These are phyloP conservation scores for Drosophila pallidifrons DNA, from an alignment of 1,140 invertebrate species.

Conservation along the genomic window DNA sequence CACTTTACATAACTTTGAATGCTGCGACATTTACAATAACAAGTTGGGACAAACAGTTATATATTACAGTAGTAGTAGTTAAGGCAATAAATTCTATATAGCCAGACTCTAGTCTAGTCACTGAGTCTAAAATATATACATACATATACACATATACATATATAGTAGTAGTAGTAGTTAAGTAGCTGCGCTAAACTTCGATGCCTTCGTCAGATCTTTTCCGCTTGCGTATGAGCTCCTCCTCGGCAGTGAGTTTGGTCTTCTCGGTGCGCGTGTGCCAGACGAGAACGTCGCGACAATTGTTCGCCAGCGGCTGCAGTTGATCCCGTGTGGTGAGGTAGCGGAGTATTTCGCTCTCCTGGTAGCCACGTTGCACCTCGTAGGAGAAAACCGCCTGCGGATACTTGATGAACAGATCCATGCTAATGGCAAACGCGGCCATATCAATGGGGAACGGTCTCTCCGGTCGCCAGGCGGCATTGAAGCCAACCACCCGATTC, in stretches of 20 bases:
- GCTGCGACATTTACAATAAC: slow-evolving; percentile 1
- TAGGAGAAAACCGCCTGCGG: slow-evolving; percentile 93
- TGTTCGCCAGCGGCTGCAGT: slow-evolving; percentile 95
- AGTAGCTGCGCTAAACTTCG: slow-evolving; percentile 87
- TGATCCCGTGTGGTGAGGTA: slow-evolving; percentile 92
- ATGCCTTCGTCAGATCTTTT: slow-evolving; percentile 88
- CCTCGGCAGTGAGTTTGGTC: slow-evolving; percentile 90
- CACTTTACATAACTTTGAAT: slow-evolving; percentile 9
- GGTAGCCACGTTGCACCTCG: slow-evolving; percentile 92
- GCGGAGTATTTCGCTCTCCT: slow-evolving; percentile 95
- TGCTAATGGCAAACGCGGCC: slow-evolving; percentile 98
- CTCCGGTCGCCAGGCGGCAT: slow-evolving; percentile 93
- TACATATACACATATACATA: too few species aligned
- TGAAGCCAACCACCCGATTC: slow-evolving; percentile 93
- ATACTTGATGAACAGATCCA: slow-evolving; percentile 91
- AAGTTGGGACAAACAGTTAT: background rate
- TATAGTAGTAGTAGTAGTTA: slow-evolving; percentile 6
- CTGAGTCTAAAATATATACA: background rate
- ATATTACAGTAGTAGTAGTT: slow-evolving; percentile 11
- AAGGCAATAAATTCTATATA: slow-evolving; percentile 29
- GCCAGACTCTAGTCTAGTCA: slow-evolving; percentile 10
- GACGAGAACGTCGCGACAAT: slow-evolving; percentile 96
- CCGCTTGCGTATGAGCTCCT: slow-evolving; percentile 85
- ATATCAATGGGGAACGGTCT: slow-evolving; percentile 98
- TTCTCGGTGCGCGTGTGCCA: slow-evolving; percentile 98